Percentiles rank a stretch among this genome's conserved stretches.
Conservation (phyloP, 2,113 vertebrate species). For the Clarias gariepinus region DNA sequence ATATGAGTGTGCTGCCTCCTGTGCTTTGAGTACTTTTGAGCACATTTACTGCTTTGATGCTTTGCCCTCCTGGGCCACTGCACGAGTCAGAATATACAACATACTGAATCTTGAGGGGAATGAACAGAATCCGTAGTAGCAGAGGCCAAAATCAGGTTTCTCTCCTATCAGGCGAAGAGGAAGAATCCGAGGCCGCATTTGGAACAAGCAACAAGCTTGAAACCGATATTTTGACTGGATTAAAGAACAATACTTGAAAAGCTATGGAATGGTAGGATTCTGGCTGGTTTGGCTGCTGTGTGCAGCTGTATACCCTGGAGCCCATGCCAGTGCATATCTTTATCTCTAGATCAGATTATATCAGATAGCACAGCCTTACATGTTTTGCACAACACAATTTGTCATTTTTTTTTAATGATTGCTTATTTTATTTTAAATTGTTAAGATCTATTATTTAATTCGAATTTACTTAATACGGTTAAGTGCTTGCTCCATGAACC, state of each 20-base stretch:
- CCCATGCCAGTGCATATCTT: background rate
- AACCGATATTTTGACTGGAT: background rate
- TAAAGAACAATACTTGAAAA: background rate
- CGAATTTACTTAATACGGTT: background rate
- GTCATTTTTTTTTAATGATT: background rate
- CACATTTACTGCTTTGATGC: no score
- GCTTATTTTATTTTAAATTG: background rate
- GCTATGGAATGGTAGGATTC: background rate
- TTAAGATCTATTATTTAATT: background rate
- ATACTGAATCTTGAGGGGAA: background rate
- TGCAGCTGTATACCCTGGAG: background rate
- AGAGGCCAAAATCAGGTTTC: background rate
- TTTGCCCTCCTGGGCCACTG: no score
- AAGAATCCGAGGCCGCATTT: background rate
- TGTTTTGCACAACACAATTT: background rate
- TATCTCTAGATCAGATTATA: background rate
- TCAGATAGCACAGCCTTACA: no score
- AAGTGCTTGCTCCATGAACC: background rate
- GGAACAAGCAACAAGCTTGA: background rate
- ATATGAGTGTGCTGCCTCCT: no score
- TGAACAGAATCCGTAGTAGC: background rate
- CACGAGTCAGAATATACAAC: background rate
- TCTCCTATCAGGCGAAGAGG: background rate
- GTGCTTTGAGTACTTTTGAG: no score
- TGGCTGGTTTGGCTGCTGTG: background rate